phyloP scores from a whole-genome alignment of 1,140 invertebrate genomes.

The Prorops nasuta region DNA sequence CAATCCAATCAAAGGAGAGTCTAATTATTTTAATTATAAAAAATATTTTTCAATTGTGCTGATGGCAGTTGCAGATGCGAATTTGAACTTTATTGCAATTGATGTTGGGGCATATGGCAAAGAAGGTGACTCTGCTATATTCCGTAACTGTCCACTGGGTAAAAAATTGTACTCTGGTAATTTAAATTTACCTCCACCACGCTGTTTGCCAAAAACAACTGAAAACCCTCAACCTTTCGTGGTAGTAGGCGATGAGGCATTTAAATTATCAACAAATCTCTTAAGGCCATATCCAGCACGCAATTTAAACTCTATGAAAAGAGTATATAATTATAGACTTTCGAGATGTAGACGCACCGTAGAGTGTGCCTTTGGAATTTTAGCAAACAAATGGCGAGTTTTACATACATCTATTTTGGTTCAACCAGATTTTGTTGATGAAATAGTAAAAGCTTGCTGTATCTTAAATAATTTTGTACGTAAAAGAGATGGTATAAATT shows the following conservation, averaged over 20 bases:
- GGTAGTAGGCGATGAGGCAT: slow-evolving; percentile 10
- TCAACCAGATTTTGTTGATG: background rate
- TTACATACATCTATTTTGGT: slow-evolving; percentile 3
- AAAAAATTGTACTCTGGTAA: background rate
- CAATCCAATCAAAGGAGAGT: slow-evolving; percentile 1
- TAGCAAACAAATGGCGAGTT: slow-evolving; percentile 8
- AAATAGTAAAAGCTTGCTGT: background rate
- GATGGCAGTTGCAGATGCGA: slow-evolving; percentile 9
- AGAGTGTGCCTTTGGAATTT: slow-evolving; percentile 10
- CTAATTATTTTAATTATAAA: slow-evolving; percentile 9
- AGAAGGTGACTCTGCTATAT: background rate
- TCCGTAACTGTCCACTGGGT: background rate
- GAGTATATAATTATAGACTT: slow-evolving; percentile 10
- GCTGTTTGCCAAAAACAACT: background rate
- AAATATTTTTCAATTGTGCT: slow-evolving; percentile 16
- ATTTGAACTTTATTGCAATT: slow-evolving; percentile 2
- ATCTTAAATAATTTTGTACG: background rate
- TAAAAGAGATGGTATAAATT: background rate
- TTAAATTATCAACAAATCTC: slow-evolving; percentile 1
- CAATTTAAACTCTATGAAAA: background rate
- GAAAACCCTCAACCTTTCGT: background rate
- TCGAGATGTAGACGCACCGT: background rate
- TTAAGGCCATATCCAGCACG: background rate
- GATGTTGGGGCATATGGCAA: background rate
- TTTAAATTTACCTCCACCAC: background rate